Percentiles rank a stretch among this genome's conserved stretches.
phyloP scores from a whole-genome alignment of 2,888 invertebrate genomes.

The Synanthedon vespiformis region DNA sequence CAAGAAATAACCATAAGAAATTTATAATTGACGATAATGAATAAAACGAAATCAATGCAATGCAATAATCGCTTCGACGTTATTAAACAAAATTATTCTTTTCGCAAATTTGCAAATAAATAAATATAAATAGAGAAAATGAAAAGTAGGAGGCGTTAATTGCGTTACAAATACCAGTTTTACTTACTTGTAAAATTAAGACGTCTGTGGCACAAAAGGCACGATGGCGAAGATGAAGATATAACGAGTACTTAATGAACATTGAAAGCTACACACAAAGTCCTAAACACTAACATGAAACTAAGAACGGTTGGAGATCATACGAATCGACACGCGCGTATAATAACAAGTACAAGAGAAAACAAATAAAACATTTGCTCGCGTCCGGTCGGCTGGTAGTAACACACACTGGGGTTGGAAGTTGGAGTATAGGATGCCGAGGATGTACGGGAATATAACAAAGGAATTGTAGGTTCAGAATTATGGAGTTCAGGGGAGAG shows the following conservation, averaged over 20 bases:
- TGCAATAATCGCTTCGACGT: no score
- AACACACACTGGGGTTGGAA: not conserved
- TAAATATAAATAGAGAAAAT: no score
- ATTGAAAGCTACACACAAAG: not conserved
- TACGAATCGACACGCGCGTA: not conserved
- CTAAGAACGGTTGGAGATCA: constrained; percentile 2
- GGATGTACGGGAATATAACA: not conserved
- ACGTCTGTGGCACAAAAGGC: constrained; percentile 1
- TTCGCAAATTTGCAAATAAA: no score
- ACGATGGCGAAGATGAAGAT: not conserved
- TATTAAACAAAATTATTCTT: no score
- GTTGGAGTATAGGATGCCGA: not conserved
- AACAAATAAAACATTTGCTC: no score
- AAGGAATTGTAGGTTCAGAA: not conserved
- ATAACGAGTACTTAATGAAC: not conserved
- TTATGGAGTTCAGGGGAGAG: not conserved
- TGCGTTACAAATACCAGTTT: no score
- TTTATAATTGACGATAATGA: no score
- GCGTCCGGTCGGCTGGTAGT: not conserved
- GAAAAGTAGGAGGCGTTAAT: no score
- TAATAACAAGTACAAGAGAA: no score
- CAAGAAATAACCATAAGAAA: no score
- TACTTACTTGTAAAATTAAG: not conserved
- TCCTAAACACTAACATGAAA: not conserved
- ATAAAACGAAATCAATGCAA: no score